Base-by-base conservation (phyloP, 2,113 vertebrate species). In the Rhinichthys klamathensis region DNA sequence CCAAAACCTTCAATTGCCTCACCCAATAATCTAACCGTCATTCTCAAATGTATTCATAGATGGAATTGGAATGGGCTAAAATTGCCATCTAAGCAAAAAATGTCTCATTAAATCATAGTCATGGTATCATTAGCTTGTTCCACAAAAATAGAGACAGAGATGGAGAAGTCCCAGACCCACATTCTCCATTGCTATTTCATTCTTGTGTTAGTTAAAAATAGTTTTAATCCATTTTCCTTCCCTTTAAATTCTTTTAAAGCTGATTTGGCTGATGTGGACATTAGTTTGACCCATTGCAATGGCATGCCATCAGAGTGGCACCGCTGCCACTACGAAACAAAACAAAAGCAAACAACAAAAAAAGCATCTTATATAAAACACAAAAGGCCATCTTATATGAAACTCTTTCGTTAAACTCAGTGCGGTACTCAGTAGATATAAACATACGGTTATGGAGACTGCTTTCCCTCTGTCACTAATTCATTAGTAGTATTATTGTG, bases 221-320 rank as follows among this genome's bases (percentile, higher is more conserved):
- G 84, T 85, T 65, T 85, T 70, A 49, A 85, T 82, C 58, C 78
- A 88, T 83, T 85, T 82, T 83, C 61, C 90, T 87, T 85, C 30
- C 84, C 61, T 85, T 87, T 56, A 86, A 83, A 89, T 89, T 89
- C 90, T 89, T 82, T 89, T 89, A 88, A 91, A 91, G 85, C 83
- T 63, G 16, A 87, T 85, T 90, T 86, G 87, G 87, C 86, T 79
- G 83, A 67, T 69, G 49, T 85, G 89, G 88, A 80, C 27, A n/a
- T 83, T 77, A 58, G 61, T 84, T 85, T 84, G 80, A 83, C 81
- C 58, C 82, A 67, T 82, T 87, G 84, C 70, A 69, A 41, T 84
- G 61, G 56, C 80, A 83, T 89, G 87, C 87, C 86, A 72, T 83
- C 85, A 85, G 79, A 87, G 58, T 85, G 65, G 84, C 65, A 89